These are phyloP conservation scores for Pocota personata DNA, from an alignment of 2,888 invertebrate species.

Conservation along the genomic window DNA sequence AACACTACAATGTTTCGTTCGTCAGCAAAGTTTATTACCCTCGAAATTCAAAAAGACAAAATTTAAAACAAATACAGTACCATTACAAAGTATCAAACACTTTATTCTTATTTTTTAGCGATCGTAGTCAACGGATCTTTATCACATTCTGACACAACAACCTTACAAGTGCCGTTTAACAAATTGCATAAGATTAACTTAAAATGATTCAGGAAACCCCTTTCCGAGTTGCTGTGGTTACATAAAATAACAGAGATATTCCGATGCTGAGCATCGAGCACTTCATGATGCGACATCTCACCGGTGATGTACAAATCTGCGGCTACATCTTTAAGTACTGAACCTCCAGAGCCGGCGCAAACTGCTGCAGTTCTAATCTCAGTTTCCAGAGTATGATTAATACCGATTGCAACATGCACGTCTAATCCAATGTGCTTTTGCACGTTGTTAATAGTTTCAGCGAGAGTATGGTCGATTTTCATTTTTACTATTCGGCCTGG, in stretches of 20 bases:
- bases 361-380: slow-evolving; percentile 88
- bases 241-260: slow-evolving; percentile 92
- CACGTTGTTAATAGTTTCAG: slow-evolving; percentile 86
- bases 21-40: no score
- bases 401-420: slow-evolving; percentile 89
- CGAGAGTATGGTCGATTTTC: slow-evolving; percentile 83
- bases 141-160: slow-evolving; percentile 89
- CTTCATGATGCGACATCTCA: slow-evolving; percentile 98
- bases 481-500: slow-evolving; percentile 84
- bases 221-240: slow-evolving; percentile 97
- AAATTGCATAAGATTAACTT: slow-evolving; percentile 79
- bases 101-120: slow-evolving; percentile 36
- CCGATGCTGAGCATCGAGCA: slow-evolving; percentile 92
- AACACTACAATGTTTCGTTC: no score
- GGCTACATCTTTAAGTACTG: slow-evolving; percentile 87
- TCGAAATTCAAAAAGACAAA: background rate
- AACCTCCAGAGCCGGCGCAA: slow-evolving; percentile 95
- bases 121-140: slow-evolving; percentile 89
- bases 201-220: slow-evolving; percentile 91
- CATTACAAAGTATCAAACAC: background rate
- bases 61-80: background rate
- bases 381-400: slow-evolving; percentile 81
- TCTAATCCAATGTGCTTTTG: slow-evolving; percentile 87
- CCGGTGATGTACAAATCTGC: slow-evolving; percentile 94
- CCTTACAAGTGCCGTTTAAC: slow-evolving; percentile 83